Conservation (phyloP, 2,888 invertebrate species). For the Adelphocoris suturalis region DNA sequence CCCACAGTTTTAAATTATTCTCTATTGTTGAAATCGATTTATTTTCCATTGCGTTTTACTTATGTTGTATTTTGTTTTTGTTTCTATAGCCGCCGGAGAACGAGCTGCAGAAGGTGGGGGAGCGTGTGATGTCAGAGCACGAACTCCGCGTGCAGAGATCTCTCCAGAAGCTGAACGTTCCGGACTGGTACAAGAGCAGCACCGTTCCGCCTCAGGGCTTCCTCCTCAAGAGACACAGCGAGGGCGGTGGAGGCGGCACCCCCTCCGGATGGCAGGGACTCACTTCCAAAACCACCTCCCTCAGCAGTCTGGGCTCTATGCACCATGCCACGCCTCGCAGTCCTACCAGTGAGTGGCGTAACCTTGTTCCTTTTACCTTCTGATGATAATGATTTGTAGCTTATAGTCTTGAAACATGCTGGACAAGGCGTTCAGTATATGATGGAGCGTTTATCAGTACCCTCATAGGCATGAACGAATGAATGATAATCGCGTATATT, state of each 20-base stretch:
- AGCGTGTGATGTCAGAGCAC: slow-evolving; percentile 92
- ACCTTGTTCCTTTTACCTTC: too few relatives aligned
- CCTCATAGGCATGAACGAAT: too few relatives aligned
- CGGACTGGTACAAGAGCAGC: slow-evolving; percentile 94
- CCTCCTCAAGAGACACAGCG: slow-evolving; percentile 87
- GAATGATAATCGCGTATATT: too few relatives aligned
- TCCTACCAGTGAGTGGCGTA: slow-evolving; percentile 73
- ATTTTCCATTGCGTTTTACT: too few relatives aligned
- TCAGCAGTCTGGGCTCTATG: slow-evolving; percentile 79
- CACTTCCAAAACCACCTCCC: slow-evolving; percentile 91
- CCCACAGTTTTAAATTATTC: too few relatives aligned
- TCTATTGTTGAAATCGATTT: too few relatives aligned
- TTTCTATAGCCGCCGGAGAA: slow-evolving; percentile 93
- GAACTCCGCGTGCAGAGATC: slow-evolving; percentile 96
- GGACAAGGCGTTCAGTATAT: too few relatives aligned
- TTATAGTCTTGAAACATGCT: too few relatives aligned
- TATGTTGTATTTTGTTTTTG: slow-evolving; percentile 69
- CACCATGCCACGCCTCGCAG: slow-evolving; percentile 76
- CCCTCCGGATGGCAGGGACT: slow-evolving; percentile 81
- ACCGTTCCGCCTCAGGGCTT: slow-evolving; percentile 89
- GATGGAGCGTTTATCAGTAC: too few relatives aligned
- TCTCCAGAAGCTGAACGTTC: slow-evolving; percentile 94
- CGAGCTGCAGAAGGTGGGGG: slow-evolving; percentile 89
- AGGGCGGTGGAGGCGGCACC: slow-evolving; percentile 79
- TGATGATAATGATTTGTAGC: too few relatives aligned